Percentiles rank a stretch among this genome's conserved stretches.
Conservation (phyloP, 2,888 invertebrate species). For the Liposcelis brunnea region DNA sequence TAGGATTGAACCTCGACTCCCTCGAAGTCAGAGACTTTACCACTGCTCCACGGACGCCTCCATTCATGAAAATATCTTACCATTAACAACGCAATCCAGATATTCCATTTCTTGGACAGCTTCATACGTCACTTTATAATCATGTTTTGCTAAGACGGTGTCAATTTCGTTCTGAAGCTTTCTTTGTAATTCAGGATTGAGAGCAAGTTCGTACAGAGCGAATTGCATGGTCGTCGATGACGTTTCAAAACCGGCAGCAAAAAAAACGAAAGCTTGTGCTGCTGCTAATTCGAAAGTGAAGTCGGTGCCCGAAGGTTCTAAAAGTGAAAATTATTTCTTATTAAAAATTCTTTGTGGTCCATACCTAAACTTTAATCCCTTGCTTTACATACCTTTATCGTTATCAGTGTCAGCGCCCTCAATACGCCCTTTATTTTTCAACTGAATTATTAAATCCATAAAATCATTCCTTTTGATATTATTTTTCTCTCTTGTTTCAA, state of each 20-base stretch:
- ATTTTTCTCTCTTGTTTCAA: conserved; percentile 18
- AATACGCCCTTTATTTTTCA: conserved; percentile 11
- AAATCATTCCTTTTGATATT: conserved; percentile 20
- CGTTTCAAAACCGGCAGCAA: too few species aligned
- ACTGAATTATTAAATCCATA: conserved; percentile 18
- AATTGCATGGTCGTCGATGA: conserved; percentile 31
- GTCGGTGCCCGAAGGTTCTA: not conserved
- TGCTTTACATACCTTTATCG: too few species aligned
- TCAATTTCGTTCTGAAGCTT: conserved; percentile 27
- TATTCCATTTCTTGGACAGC: conserved; percentile 29
- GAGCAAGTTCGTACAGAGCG: conserved; percentile 29
- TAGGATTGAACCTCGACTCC: too few species aligned
- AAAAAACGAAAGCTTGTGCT: conserved; percentile 31
- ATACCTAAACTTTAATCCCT: too few species aligned
- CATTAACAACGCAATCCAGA: conserved; percentile 27
- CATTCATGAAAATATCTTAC: conserved; percentile 19
- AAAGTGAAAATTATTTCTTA: too few species aligned
- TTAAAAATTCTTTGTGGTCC: too few species aligned
- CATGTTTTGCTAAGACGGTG: conserved; percentile 21
- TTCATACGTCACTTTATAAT: conserved; percentile 25
- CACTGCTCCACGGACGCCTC: too few species aligned
- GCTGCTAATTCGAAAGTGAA: conserved; percentile 16
- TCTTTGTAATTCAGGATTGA: conserved; percentile 26
- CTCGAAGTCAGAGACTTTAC: too few species aligned
- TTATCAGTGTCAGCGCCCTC: not conserved